Base-by-base conservation (phyloP, 2,797 vertebrate genomes). In the Gadopsis marmoratus region DNA sequence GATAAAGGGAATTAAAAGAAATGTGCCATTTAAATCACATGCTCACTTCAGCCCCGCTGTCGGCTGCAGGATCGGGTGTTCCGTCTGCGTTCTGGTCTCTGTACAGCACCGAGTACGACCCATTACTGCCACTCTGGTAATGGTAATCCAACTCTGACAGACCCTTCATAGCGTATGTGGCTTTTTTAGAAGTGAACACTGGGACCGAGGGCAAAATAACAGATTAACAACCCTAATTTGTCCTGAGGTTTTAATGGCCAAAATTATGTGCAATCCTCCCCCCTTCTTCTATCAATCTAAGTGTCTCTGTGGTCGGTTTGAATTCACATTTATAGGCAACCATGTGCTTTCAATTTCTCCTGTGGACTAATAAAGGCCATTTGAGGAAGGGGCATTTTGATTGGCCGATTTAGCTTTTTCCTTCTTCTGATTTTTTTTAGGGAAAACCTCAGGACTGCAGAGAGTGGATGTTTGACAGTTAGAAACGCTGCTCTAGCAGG, bases 211-310 rank as follows among this genome's bases (percentile, higher is more conserved):
- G 83, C 91, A 93, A 58, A 94, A 93, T 92, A 94, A 94, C 93
- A 94, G 94, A 95, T 95, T 94, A 94, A 85, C 89, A 73, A 78
- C 81, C 90, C 82, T 94, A 94, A 95, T 95, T 94, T 95, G 92
- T 94, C 90, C 81, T 90, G 92, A 93, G 89, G 92, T 93, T 94
- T 93, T 92, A 95, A 94, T 90, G 93, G 89, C 71, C 41, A 31
- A 87, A 89, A 93, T 94, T 91, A 90, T 87, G 84, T 19, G 68
- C 92, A 80, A 76, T 81, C 87, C 84, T 83, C 78, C 87, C 81
- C 90, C 90, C 86, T 81, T 81, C 85, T 88, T 86, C 90, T 86
- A 93, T 93, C 93, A 91, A 83, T 91, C 87, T 60, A 64, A 89
- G 91, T 80, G 86, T 93, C 87, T 91, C 88, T 89, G 92, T 75